These are phyloP conservation scores for Plebejus anna DNA, from an alignment of 2,888 invertebrate genomes.

Conservation along the genomic window DNA sequence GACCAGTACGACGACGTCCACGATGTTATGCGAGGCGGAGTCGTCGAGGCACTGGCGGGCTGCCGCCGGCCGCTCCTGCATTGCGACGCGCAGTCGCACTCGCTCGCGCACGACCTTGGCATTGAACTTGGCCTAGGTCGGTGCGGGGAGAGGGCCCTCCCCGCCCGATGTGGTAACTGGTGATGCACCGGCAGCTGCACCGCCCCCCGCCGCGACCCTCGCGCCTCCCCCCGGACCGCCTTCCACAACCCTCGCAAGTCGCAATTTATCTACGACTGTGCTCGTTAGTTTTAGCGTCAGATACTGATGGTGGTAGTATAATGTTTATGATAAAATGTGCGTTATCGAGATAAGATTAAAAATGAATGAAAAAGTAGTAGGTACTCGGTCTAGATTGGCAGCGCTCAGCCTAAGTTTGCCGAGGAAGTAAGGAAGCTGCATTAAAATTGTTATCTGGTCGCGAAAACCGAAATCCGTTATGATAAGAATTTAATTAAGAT, in stretches of 20 bases:
- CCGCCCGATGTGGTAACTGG: conserved; percentile 47
- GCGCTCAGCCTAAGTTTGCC: background rate
- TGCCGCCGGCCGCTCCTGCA: conserved; percentile 80
- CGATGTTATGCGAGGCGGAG: conserved; percentile 63
- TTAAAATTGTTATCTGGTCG: background rate
- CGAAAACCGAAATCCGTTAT: background rate
- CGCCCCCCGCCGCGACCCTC: conserved; percentile 59
- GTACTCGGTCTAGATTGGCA: background rate
- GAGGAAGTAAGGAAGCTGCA: background rate
- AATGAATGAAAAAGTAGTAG: background rate
- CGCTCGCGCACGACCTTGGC: conserved; percentile 87
- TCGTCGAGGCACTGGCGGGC: conserved; percentile 72
- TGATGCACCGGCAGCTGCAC: conserved; percentile 74
- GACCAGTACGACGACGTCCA: conserved; percentile 36
- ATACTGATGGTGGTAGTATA: background rate
- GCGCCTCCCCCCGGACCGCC: conserved; percentile 59
- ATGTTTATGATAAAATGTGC: background rate
- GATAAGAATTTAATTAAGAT: background rate
- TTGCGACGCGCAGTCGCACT: conserved; percentile 84
- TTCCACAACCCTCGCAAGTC: conserved; percentile 37
- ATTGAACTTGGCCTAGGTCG: conserved; percentile 87
- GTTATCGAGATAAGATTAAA: conserved; percentile 5
- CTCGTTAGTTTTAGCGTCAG: conserved; percentile 20
- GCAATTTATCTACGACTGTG: conserved; percentile 36
- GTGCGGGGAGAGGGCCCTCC: conserved; percentile 54